Percentiles rank a stretch among this genome's conserved stretches.
These are phyloP conservation scores for Poecilia gillii DNA, from an alignment of 2,797 vertebrate genomes.

Conservation along the genomic window DNA sequence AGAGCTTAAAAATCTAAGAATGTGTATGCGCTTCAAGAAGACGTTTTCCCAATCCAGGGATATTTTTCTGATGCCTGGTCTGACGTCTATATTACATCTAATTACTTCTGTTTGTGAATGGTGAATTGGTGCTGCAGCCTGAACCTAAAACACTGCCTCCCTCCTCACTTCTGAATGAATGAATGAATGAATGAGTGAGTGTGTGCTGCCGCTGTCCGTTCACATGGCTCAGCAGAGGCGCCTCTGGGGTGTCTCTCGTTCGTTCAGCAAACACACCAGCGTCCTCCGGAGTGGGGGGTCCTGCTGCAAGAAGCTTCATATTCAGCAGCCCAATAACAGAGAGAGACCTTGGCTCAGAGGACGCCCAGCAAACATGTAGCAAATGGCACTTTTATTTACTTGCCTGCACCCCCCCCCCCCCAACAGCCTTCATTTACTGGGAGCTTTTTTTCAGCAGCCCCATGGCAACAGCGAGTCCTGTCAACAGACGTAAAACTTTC, in stretches of 20 bases:
- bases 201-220: constrained; percentile 61
- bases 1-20: background rate
- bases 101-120: constrained; percentile 59
- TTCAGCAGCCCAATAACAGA: constrained; percentile 60
- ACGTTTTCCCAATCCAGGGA: background rate
- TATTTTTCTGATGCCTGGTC: background rate
- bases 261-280: constrained; percentile 63
- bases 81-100: constrained; percentile 48
- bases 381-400: constrained; percentile 81
- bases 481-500: constrained; percentile 77
- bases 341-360: constrained; percentile 60
- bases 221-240: constrained; percentile 61
- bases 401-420: constrained; percentile 62
- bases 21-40: background rate
- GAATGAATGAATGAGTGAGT: constrained; percentile 64
- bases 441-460: constrained; percentile 71
- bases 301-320: constrained; percentile 27
- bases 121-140: constrained; percentile 50
- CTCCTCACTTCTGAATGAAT: constrained; percentile 49
- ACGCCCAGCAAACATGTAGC: constrained; percentile 76
- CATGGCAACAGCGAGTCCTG: constrained; percentile 78
- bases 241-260: constrained; percentile 42
- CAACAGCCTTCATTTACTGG: constrained; percentile 72
- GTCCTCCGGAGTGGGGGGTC: constrained; percentile 44
- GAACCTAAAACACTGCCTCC: constrained; percentile 51